A percentile compares a stretch with the other conserved stretches of the same genome.
These are phyloP conservation scores for Phataginus tricuspis DNA, from an alignment of 2,797 vertebrate species.

Conservation along the genomic window DNA sequence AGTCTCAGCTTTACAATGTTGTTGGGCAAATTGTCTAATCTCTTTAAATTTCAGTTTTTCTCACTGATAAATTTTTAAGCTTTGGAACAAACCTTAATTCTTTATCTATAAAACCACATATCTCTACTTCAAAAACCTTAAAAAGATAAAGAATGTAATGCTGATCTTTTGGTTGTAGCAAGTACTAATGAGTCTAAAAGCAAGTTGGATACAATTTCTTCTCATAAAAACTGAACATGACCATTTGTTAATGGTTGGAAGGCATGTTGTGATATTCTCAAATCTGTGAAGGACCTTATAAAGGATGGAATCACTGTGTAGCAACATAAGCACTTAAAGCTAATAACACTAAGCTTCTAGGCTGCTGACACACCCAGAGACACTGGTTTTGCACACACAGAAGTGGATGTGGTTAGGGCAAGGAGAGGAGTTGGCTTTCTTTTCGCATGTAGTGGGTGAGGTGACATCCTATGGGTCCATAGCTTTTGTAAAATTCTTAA, in stretches of 20 bases:
- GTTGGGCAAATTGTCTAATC: conserved; percentile 6
- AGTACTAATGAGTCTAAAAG: not conserved
- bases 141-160: not conserved
- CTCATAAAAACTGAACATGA: not conserved
- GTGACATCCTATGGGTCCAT: not conserved
- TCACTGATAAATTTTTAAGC: not conserved
- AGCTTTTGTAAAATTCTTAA: conserved; percentile 9
- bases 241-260: not conserved
- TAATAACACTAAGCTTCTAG: not conserved
- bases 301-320: not conserved
- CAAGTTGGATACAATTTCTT: not conserved
- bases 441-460: not conserved
- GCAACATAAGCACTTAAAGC: not conserved
- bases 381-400: not conserved
- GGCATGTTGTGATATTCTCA: not conserved
- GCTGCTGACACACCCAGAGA: not conserved
- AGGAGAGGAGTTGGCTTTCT: not conserved
- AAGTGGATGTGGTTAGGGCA: not conserved
- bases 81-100: conserved; percentile 10
- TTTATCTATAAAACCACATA: not conserved
- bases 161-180: not conserved
- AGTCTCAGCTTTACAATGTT: conserved; percentile 12
- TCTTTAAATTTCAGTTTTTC: conserved; percentile 47
- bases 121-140: conserved; percentile 42
- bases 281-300: not conserved